These are phyloP conservation scores for Lapara coniferarum DNA, from an alignment of 2,888 invertebrate genomes.

Conservation along the genomic window DNA sequence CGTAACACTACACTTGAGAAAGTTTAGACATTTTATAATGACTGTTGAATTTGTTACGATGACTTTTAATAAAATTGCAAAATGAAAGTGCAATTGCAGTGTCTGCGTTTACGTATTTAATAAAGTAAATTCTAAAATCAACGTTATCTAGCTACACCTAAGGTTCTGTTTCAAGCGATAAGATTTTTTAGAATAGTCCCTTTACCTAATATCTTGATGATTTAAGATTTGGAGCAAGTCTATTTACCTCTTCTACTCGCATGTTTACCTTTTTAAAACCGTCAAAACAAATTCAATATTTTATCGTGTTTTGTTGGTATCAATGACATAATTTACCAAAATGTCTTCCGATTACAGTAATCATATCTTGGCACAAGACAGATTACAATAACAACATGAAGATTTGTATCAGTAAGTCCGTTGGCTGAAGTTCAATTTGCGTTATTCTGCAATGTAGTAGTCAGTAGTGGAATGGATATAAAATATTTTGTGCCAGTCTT, in stretches of 20 bases:
- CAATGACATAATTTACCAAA: background rate
- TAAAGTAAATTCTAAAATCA: background rate
- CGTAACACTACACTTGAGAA: constrained; percentile 28
- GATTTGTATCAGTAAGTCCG: background rate
- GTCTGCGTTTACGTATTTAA: background rate
- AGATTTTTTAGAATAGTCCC: too few species aligned
- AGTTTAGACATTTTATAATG: constrained; percentile 29
- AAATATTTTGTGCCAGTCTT: too few species aligned
- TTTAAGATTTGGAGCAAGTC: too few species aligned
- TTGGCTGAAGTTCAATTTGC: background rate
- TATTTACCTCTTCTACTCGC: too few species aligned
- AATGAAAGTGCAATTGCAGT: constrained; percentile 24
- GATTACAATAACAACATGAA: background rate
- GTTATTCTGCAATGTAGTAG: too few species aligned
- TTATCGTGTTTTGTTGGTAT: background rate
- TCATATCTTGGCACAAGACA: background rate
- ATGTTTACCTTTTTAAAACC: too few species aligned
- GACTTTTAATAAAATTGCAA: constrained; percentile 29
- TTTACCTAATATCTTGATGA: too few species aligned
- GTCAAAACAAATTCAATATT: background rate
- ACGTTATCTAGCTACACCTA: too few species aligned
- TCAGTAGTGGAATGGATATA: too few species aligned
- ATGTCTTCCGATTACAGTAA: background rate
- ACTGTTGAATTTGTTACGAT: constrained; percentile 23
- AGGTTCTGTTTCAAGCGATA: too few species aligned